These are phyloP conservation scores for Hippolais icterina DNA, from an alignment of 2,113 vertebrate genomes.

Conservation along the genomic window DNA sequence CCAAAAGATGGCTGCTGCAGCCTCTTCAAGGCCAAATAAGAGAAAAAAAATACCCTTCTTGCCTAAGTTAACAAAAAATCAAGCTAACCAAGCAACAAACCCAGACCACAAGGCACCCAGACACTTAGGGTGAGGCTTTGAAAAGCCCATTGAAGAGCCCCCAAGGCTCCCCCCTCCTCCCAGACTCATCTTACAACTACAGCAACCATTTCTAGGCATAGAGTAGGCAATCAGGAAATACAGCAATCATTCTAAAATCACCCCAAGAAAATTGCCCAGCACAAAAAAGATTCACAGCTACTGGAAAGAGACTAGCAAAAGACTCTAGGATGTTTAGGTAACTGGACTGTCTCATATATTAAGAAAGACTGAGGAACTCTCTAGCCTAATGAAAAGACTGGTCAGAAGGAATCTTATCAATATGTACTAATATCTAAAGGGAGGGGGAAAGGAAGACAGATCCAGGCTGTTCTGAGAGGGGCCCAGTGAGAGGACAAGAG, in stretches of 20 bases:
- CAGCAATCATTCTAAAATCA: neutral
- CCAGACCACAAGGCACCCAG: rapidly evolving
- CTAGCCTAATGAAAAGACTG: neutral
- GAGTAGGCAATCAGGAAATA: neutral
- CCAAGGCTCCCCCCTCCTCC: neutral
- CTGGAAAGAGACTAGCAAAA: neutral
- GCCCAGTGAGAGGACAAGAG: neutral
- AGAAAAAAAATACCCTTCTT: too few relatives aligned
- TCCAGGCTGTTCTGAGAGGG: neutral
- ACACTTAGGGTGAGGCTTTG: neutral
- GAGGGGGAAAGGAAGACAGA: neutral
- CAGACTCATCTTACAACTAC: neutral
- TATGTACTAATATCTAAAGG: neutral
- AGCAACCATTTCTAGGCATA: neutral
- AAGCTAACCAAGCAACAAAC: neutral
- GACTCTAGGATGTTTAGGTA: neutral
- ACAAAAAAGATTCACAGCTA: neutral
- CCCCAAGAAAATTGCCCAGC: neutral
- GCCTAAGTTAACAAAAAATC: neutral
- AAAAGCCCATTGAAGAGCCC: rapidly evolving
- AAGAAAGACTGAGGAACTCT: neutral
- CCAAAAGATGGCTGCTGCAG: neutral
- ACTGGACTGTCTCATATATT: neutral
- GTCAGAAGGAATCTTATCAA: neutral
- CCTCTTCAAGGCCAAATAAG: neutral